These are phyloP conservation scores for Oceanites oceanicus DNA, from an alignment of 2,113 vertebrate species.

Conservation along the genomic window DNA sequence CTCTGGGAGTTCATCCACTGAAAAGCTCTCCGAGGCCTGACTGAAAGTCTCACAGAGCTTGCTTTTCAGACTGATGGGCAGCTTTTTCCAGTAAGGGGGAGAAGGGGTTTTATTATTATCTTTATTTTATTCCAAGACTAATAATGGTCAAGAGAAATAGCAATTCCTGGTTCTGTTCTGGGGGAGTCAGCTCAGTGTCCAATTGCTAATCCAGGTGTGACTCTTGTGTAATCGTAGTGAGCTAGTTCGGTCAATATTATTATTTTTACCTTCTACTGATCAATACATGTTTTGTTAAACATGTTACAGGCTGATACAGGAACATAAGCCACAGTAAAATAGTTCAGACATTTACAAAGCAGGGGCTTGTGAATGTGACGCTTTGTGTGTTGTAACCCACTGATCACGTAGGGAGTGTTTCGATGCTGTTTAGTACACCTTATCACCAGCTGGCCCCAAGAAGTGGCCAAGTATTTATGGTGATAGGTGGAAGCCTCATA, in stretches of 20 bases:
- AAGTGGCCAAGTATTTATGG: not conserved
- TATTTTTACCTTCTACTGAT: not conserved
- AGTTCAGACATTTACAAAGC: not conserved
- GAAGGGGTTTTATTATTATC: not conserved
- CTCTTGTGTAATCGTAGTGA: not conserved
- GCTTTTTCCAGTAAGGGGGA: not conserved
- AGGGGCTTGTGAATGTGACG: not conserved
- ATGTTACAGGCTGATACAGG: not conserved
- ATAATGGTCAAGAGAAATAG: not conserved
- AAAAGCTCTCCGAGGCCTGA: not conserved
- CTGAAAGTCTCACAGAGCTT: not conserved
- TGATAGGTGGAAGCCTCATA: not conserved
- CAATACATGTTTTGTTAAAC: not conserved
- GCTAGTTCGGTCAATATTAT: not conserved
- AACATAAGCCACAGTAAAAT: not conserved
- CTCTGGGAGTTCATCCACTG: not conserved
- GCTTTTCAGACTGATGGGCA: not conserved
- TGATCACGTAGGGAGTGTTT: rapidly evolving
- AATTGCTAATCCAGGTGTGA: not conserved
- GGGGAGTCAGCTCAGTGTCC: not conserved
- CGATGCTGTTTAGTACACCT: not conserved
- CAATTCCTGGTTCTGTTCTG: not conserved
- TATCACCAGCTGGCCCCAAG: not conserved
- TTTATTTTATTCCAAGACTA: not conserved
- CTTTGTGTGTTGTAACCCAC: rapidly evolving